A percentile compares a stretch with the other conserved stretches of the same genome.
Evolutionary conservation across 2,797 vertebrate genomes (phyloP).

Genomic region (Thamnophis elegans): DNA sequence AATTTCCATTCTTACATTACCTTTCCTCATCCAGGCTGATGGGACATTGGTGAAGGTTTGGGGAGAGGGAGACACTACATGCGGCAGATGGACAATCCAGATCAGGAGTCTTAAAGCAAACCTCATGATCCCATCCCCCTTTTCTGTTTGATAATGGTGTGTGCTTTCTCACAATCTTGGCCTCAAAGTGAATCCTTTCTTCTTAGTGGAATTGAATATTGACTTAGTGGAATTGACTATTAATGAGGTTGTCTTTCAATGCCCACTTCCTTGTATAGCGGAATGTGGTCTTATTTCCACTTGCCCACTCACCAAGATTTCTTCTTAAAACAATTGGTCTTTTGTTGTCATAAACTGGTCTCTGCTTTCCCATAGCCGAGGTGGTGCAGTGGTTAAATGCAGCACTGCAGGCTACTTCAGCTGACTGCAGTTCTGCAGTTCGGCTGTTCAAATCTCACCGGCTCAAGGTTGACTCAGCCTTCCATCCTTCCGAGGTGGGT

Average conservation of each 20-base stretch:
- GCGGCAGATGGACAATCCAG: not conserved
- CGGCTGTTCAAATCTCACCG: no score
- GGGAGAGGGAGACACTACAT: not conserved
- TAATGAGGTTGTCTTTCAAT: not conserved
- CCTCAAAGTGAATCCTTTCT: not conserved
- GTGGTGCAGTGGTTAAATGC: no score
- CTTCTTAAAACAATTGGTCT: not conserved
- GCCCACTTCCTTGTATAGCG: not conserved
- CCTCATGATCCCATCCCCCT: not conserved
- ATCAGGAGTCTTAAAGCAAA: not conserved
- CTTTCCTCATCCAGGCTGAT: not conserved
- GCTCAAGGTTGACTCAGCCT: no score
- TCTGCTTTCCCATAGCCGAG: not conserved
- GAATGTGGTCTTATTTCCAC: not conserved
- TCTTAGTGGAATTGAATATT: no score
- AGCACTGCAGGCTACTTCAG: no score
- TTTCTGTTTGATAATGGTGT: not conserved
- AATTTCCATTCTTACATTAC: not conserved
- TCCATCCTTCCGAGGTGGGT: no score
- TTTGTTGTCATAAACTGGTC: not conserved
- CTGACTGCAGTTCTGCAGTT: no score
- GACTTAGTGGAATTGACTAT: not conserved
- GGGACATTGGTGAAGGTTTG: not conserved
- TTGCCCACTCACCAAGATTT: not conserved
- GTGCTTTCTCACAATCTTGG: not conserved